These are phyloP conservation scores for Tiliqua scincoides DNA, from an alignment of 2,113 vertebrate species.

Conservation along the genomic window DNA sequence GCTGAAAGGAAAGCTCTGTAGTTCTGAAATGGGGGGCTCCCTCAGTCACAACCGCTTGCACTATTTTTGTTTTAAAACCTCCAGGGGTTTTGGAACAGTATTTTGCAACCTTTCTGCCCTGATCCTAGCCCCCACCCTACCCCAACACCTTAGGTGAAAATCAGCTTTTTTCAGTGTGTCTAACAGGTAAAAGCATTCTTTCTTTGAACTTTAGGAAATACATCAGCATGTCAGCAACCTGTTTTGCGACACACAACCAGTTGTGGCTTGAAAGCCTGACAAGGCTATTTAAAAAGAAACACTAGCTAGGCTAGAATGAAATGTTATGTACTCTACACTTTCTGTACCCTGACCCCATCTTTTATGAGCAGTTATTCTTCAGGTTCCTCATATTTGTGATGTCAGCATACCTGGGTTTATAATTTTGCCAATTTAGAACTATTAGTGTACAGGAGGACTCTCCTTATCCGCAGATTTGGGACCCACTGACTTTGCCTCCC, in stretches of 20 bases:
- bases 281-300: not conserved
- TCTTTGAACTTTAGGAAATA: slow-evolving; percentile 4
- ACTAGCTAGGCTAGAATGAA: not conserved
- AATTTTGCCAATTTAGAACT: not conserved
- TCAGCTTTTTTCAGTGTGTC: not conserved
- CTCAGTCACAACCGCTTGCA: slow-evolving; percentile 10
- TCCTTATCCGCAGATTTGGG: no score
- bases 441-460: not conserved
- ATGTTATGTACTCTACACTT: not conserved
- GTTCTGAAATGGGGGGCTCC: not conserved
- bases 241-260: slow-evolving; percentile 10
- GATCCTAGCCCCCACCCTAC: not conserved
- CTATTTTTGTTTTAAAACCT: not conserved
- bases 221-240: not conserved
- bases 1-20: not conserved
- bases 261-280: slow-evolving; percentile 12
- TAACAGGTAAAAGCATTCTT: slow-evolving; percentile 14
- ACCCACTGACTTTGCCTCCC: no score
- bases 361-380: not conserved
- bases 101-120: not conserved
- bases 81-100: not conserved
- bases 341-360: not conserved
- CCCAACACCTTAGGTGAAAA: not conserved
- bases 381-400: not conserved
- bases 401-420: not conserved